A percentile compares a stretch with the other conserved stretches of the same genome.
phyloP scores from a whole-genome alignment of 1,140 invertebrate species.

The Hyphantria cunea region DNA sequence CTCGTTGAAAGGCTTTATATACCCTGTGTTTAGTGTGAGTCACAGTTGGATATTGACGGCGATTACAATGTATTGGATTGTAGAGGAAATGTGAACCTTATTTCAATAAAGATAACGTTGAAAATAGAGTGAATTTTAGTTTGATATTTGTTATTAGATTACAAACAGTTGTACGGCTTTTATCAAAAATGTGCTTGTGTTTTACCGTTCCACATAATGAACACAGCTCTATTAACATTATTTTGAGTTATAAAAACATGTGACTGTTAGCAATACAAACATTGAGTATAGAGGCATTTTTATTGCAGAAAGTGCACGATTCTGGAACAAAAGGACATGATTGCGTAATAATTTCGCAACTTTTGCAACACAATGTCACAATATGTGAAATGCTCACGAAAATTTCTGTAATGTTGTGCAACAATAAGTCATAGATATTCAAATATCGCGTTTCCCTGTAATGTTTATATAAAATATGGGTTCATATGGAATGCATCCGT shows the following conservation, averaged over 20 bases:
- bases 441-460: conserved; percentile 19
- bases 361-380: conserved; percentile 10
- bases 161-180: conserved; percentile 12
- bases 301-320: background rate
- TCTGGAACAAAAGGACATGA: background rate
- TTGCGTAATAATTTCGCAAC: conserved; percentile 26
- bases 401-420: conserved; percentile 18
- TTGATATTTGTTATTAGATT: conserved; percentile 12
- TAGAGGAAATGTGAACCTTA: background rate
- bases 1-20: conserved; percentile 23
- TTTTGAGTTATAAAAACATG: no score
- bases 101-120: background rate
- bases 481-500: conserved; percentile 12
- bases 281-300: background rate
- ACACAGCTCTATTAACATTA: no score
- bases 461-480: conserved; percentile 24
- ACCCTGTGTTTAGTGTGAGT: conserved; percentile 14
- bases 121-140: background rate
- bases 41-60: conserved; percentile 7
- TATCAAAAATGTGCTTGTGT: conserved; percentile 2
- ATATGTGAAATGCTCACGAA: conserved; percentile 14
- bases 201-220: background rate
- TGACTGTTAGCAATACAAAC: no score
- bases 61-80: background rate
- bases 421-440: conserved; percentile 8